Evolutionary conservation across 2,888 invertebrate genomes (phyloP), one percentile per base, ranked within the genome.

Genomic region (Teinopalpus imperialis): DNA sequence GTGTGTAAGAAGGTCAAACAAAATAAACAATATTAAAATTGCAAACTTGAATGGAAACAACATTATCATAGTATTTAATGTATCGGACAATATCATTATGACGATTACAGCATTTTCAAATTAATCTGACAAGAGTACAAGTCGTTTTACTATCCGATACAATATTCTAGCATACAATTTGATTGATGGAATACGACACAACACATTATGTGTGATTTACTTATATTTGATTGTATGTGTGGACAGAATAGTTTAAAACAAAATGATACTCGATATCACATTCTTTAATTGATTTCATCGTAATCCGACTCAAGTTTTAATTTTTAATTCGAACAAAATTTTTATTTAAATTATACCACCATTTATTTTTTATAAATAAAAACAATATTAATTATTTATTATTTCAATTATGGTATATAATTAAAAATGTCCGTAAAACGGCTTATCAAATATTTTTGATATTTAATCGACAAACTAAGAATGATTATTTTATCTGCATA

Each of bases 261-360:
- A 61, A 61, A 54, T 51, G 48, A 44, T 50, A 45, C 37, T 50
- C 40, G 37, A 56, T 58, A 62, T 61, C 61, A 59, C 62, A 58
- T 37, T 7, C 9, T 16, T 16, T 16, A n/a, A n/a, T n/a, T n/a
- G n/a, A 16, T 16, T 16, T 16, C 4, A 3, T 16, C 16, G 4
- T 4, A 16, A 3, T 16, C 4, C 16, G 4, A 16, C 16, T 16
- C 16, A 4, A 8, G 2, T 18, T 12, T 20, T 10, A 20, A 20
- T 55, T 35, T 21, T 41, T 10, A 49, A 44, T 29, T 21, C 18
- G 8, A n/a, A n/a, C n/a, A n/a, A n/a, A n/a, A n/a, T n/a, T n/a
- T n/a, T n/a, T n/a, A n/a, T n/a, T n/a, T n/a, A n/a, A n/a, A n/a
- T 14, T 24, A 13, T 32, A 23, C 20, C 26, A 37, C 42, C 12